Evolutionary conservation across 2,113 vertebrate genomes (phyloP).

Genomic region (Zeus faber): DNA sequence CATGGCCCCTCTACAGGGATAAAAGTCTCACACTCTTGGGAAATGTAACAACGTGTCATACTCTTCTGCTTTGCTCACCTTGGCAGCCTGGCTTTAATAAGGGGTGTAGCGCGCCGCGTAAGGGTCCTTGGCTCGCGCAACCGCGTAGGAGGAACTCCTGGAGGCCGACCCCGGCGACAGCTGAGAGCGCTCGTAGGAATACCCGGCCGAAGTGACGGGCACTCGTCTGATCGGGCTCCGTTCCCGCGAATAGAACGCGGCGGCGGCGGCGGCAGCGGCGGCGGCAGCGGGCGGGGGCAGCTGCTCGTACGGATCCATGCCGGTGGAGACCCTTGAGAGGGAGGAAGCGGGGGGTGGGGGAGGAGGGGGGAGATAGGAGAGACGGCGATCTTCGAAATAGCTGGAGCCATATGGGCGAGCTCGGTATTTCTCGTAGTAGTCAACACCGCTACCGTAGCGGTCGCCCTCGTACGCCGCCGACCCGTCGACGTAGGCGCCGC

Average conservation of each 20-base stretch:
- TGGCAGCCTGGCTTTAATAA: constrained; percentile 75
- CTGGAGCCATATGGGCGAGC: constrained; percentile 81
- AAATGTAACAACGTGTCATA: constrained; percentile 14
- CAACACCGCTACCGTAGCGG: constrained; percentile 67
- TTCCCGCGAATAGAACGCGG: constrained; percentile 83
- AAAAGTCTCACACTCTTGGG: constrained; percentile 13
- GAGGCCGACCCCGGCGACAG: constrained; percentile 82
- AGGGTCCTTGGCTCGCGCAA: constrained; percentile 77
- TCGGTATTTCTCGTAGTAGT: constrained; percentile 92
- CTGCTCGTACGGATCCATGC: constrained; percentile 80
- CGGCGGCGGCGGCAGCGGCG: constrained; percentile 50
- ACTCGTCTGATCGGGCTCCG: constrained; percentile 83
- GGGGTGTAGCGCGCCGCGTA: constrained; percentile 79
- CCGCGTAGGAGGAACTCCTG: constrained; percentile 79
- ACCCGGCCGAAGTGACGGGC: constrained; percentile 74
- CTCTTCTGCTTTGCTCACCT: constrained; percentile 74
- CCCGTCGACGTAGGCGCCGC: constrained; percentile 51
- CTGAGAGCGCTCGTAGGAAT: constrained; percentile 81
- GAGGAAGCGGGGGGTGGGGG: constrained; percentile 72
- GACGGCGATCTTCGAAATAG: constrained; percentile 82
- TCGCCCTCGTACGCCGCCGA: constrained; percentile 50
- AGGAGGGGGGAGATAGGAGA: constrained; percentile 77
- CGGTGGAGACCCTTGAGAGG: constrained; percentile 78
- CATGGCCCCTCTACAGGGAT: constrained; percentile 2
- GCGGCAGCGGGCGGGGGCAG: constrained; percentile 73